Conservation (phyloP, 2,113 vertebrate genomes). For the Desmodus rotundus region DNA sequence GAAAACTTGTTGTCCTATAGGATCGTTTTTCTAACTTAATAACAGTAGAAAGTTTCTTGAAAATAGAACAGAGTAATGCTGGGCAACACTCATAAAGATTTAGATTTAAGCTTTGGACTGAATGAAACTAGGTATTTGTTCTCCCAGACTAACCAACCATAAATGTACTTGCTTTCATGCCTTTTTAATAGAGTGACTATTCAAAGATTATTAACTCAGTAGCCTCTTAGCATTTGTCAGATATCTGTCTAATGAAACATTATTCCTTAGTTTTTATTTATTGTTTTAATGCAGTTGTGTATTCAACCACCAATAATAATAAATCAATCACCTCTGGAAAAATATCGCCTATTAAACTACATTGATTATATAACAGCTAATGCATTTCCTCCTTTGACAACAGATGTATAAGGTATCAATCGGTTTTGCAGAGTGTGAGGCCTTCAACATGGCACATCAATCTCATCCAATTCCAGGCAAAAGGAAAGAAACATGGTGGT, state of each 20-base stretch:
- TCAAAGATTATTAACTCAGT: background rate
- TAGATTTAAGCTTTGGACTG: background rate
- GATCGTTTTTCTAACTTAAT: background rate
- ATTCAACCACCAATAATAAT: background rate
- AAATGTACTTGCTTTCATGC: background rate
- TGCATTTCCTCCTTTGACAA: background rate
- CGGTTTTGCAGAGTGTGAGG: background rate
- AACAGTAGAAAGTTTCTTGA: background rate
- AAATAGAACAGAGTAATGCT: background rate
- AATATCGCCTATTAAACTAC: background rate
- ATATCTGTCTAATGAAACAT: background rate
- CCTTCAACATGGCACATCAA: background rate
- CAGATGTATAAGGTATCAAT: background rate
- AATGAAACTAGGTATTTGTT: background rate
- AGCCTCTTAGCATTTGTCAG: background rate
- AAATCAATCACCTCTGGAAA: background rate
- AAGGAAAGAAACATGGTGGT: background rate
- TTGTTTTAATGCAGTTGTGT: conserved; percentile 8
- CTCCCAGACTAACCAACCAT: background rate
- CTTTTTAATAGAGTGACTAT: background rate
- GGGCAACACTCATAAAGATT: background rate
- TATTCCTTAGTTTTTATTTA: background rate
- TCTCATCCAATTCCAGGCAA: background rate
- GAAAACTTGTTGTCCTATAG: background rate
- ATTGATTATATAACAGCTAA: background rate